Evolutionary conservation across 2,113 vertebrate species (phyloP).

Genomic region (Eleginops maclovinus): DNA sequence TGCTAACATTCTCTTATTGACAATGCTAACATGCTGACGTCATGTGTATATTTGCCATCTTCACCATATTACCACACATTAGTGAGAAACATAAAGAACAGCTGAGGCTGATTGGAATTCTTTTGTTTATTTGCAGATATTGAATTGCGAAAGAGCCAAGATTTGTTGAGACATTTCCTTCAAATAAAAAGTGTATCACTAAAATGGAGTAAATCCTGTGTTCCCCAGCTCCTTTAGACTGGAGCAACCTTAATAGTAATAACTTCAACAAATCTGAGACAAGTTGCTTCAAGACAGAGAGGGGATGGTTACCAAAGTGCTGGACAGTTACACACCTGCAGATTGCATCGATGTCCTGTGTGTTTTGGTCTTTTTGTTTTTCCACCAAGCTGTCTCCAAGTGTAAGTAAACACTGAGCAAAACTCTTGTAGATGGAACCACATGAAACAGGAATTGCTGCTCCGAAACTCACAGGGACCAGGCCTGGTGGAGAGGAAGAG

Average conservation of each 20-base stretch:
- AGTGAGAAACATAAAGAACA: neutral
- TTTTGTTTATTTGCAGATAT: neutral
- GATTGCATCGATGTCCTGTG: slow-evolving; percentile 89
- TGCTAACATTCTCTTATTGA: neutral
- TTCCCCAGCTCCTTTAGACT: too few relatives aligned
- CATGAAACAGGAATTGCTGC: slow-evolving; percentile 83
- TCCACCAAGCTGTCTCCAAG: slow-evolving; percentile 91
- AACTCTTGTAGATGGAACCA: slow-evolving; percentile 93
- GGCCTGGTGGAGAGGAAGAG: slow-evolving; percentile 49
- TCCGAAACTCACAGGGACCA: slow-evolving; percentile 63
- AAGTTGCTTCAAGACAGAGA: neutral
- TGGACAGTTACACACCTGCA: slow-evolving; percentile 85
- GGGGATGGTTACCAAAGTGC: neutral
- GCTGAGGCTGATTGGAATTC: neutral
- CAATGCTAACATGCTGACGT: neutral
- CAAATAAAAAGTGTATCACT: neutral
- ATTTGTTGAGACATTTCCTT: neutral
- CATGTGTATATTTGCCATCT: neutral
- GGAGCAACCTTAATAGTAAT: neutral
- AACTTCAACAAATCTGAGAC: neutral
- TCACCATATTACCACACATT: neutral
- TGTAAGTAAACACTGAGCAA: slow-evolving; percentile 92
- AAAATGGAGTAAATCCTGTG: too few relatives aligned
- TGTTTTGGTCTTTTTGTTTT: slow-evolving; percentile 74
- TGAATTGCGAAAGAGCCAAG: neutral